phyloP scores from a whole-genome alignment of 2,888 invertebrate genomes.

The Brenthis daphne region DNA sequence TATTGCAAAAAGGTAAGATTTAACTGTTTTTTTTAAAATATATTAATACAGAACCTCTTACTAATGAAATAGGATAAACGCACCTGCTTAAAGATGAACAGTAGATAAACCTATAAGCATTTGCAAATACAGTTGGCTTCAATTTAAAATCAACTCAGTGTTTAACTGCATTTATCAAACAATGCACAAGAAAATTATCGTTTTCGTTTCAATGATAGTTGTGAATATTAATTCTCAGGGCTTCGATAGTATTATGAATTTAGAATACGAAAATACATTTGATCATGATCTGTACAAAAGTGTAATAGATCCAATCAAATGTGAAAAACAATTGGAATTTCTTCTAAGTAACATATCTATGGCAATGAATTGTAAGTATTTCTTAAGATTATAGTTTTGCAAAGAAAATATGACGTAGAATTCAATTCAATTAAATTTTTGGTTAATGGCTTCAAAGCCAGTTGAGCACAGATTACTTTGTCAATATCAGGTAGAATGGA shows the following conservation, averaged over 20 bases:
- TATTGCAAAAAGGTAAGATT: too few relatives aligned
- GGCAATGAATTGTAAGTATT: slow-evolving; percentile 49
- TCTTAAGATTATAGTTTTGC: background rate
- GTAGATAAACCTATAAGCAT: too few relatives aligned
- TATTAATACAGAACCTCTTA: too few relatives aligned
- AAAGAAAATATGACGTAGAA: background rate
- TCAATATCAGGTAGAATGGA: too few relatives aligned
- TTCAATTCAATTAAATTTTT: too few relatives aligned
- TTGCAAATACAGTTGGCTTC: too few relatives aligned
- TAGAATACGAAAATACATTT: slow-evolving; percentile 43
- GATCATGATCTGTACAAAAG: slow-evolving; percentile 52
- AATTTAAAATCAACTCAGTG: too few relatives aligned
- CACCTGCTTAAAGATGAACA: too few relatives aligned
- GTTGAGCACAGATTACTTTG: too few relatives aligned
- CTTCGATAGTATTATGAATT: background rate
- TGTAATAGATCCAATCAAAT: slow-evolving; percentile 51
- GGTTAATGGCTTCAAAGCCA: too few relatives aligned
- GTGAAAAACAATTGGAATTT: slow-evolving; percentile 47
- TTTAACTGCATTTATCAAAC: background rate
- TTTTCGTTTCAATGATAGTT: background rate
- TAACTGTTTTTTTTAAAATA: too few relatives aligned
- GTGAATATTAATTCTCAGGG: background rate
- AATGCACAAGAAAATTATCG: background rate
- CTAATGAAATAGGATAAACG: too few relatives aligned
- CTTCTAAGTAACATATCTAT: slow-evolving; percentile 40